A percentile compares a stretch with the other conserved stretches of the same genome.
Evolutionary conservation across 1,140 invertebrate genomes (phyloP).

Genomic region (Atta cephalotes): DNA sequence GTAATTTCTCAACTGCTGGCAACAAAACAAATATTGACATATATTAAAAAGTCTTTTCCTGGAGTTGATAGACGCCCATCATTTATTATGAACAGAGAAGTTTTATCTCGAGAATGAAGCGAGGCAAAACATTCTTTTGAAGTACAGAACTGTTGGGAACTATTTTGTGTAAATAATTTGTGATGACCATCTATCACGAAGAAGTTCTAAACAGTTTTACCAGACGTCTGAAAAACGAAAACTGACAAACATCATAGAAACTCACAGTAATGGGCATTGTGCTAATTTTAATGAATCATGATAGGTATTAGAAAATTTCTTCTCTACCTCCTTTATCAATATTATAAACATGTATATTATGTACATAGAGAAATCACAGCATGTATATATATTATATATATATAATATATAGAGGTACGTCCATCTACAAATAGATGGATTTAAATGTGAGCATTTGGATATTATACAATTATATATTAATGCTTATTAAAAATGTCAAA

Average conservation of each 20-base stretch:
- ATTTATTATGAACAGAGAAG: slow-evolving; percentile 48
- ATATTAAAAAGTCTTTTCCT: slow-evolving; percentile 55
- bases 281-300: slow-evolving; percentile 4
- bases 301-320: background rate
- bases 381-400: background rate
- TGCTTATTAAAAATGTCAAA: background rate
- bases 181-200: slow-evolving; percentile 36
- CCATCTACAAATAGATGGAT: background rate
- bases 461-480: background rate
- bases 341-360: background rate
- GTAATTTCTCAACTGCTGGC: slow-evolving; percentile 37
- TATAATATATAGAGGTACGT: background rate
- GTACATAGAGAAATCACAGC: background rate
- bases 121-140: slow-evolving; percentile 23
- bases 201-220: slow-evolving; percentile 23
- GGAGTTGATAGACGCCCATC: slow-evolving; percentile 32
- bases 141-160: slow-evolving; percentile 4
- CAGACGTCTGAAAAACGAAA: slow-evolving; percentile 10
- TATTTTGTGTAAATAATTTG: slow-evolving; percentile 55
- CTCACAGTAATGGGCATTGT: background rate
- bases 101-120: slow-evolving; percentile 40
- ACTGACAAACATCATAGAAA: background rate
- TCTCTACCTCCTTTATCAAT: background rate
- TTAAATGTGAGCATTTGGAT: background rate
- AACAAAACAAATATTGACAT: slow-evolving; percentile 57